Conservation (phyloP, 2,113 vertebrate species). For the Nothobranchius kuhntae region DNA sequence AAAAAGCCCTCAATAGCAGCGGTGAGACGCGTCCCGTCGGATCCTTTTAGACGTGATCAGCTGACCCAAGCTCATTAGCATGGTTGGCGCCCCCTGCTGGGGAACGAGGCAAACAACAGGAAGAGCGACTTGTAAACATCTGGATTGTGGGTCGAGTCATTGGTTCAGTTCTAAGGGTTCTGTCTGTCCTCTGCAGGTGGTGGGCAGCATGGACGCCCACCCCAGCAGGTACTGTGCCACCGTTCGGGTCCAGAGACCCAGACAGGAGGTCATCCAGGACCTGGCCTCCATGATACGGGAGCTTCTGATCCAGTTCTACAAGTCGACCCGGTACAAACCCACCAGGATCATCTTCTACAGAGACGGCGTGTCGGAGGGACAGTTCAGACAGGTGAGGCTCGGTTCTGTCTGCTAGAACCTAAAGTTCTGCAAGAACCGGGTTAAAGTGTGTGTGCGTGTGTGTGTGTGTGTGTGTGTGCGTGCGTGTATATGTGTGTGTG, state of each 20-base stretch:
- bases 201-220: slow-evolving; percentile 97
- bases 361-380: slow-evolving; percentile 92
- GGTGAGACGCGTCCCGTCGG: slow-evolving; percentile 76
- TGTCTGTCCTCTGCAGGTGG: slow-evolving; percentile 80
- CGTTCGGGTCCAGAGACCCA: slow-evolving; percentile 92
- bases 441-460: background rate
- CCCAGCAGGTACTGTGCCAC: slow-evolving; percentile 97
- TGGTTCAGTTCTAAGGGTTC: background rate
- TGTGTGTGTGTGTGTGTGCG: background rate
- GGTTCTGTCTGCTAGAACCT: too few species aligned
- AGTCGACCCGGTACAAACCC: slow-evolving; percentile 96
- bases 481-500: background rate
- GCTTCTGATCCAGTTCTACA: slow-evolving; percentile 98
- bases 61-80: too few species aligned
- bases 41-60: too few species aligned
- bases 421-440: background rate
- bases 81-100: too few species aligned
- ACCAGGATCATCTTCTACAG: slow-evolving; percentile 95
- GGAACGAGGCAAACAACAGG: too few species aligned
- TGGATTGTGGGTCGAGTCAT: too few species aligned
- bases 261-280: slow-evolving; percentile 96
- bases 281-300: slow-evolving; percentile 96
- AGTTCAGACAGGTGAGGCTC: slow-evolving; percentile 88
- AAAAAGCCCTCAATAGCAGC: slow-evolving; percentile 99
- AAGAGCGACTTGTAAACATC: too few species aligned